Conservation (phyloP, 2,113 vertebrate species). For the Dissostichus mawsoni region DNA sequence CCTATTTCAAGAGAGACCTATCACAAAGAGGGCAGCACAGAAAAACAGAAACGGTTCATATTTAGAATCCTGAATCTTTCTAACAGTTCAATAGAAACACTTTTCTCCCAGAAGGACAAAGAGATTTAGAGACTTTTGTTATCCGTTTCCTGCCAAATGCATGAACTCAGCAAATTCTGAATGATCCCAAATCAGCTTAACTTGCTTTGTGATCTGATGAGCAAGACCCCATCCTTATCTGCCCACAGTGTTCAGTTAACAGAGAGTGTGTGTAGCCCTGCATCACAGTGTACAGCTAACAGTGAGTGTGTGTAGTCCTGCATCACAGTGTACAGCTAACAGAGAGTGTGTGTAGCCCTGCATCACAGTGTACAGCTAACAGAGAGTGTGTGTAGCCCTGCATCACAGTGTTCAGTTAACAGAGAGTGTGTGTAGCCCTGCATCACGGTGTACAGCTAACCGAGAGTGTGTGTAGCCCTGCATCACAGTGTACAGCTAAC, state of each 20-base stretch:
- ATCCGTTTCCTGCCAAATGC: neutral
- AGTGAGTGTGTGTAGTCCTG: neutral
- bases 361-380: neutral
- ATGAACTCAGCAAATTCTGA: constrained; percentile 3
- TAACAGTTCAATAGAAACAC: neutral
- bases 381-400: neutral
- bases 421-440: neutral
- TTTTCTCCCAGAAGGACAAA: neutral
- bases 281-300: neutral
- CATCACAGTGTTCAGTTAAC: neutral
- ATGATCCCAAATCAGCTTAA: constrained; percentile 13
- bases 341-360: neutral
- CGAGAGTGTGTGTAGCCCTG: neutral
- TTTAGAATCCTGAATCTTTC: neutral
- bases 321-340: neutral
- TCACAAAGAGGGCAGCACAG: neutral
- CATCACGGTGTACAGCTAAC: neutral
- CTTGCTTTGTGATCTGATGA: constrained; percentile 20
- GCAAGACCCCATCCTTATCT: constrained; percentile 6
- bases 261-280: neutral
- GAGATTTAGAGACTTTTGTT: neutral
- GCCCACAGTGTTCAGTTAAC: neutral
- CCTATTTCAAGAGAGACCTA: neutral
- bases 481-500: neutral
- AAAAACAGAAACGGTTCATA: neutral